Base-by-base conservation (phyloP, 2,797 vertebrate species). In the Paedocypris micromegethes region DNA sequence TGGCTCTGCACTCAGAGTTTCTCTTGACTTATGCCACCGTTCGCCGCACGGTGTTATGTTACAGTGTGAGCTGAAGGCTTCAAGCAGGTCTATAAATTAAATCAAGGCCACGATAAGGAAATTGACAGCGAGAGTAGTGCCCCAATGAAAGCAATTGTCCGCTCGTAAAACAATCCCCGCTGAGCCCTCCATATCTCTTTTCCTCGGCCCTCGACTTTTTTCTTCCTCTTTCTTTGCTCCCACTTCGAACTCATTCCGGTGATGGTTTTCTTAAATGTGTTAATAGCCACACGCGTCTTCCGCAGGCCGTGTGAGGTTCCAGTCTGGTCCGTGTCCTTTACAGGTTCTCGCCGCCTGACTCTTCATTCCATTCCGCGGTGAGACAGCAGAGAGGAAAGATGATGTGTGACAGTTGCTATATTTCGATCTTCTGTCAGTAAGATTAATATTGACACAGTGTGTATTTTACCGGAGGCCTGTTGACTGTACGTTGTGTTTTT, bases 381-480 rank as follows among this genome's bases (percentile, higher is more conserved):
- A 88, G 90, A 90, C 87, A 85, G 84, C 75, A 86, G 86, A 83
- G 85, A 83, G 84, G 82, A 82, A 87, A 88, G 88, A 90, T 90
- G 88, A 89, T 88, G 88, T 89, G 87, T 90, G 90, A 90, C 90
- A 91, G 88, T 89, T 88, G 89, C 88, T 83, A 86, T 86, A 85
- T 89, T 85, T 90, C 88, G 87, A 89, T 88, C 88, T 90, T 88
- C 88, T 90, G 88, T 90, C 90, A 86, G 81, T 74, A 80, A 90
- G 90, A 91, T 90, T 89, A 90, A 91, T 91, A 91, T 90, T 90
- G 90, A 90, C 90, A 90, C 85, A 83, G 80, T 86, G 83, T 85
- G 84, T 88, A 89, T 91, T 84, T 89, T 89, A 89, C 88, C 86
- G 82, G 86, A 76, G 88, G 89, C 84, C 83, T 84, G 84, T 87